Evolutionary conservation across 2,888 invertebrate genomes (phyloP).

Genomic region (Dendrolimus houi): DNA sequence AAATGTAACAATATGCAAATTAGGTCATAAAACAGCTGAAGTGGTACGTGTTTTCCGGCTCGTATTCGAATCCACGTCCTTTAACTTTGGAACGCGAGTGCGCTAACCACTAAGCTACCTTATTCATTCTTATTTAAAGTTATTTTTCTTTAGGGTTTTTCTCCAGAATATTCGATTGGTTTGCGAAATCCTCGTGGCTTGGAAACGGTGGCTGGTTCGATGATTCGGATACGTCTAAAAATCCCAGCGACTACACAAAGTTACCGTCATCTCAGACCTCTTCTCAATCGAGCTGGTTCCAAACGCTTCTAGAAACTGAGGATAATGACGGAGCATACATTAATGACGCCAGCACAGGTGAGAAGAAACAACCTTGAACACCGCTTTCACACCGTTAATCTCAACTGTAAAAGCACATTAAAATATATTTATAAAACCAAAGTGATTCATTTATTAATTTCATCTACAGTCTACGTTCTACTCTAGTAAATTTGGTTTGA

Average conservation of each 20-base stretch:
- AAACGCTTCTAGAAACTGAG: constrained; percentile 52
- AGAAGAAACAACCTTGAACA: constrained; percentile 3
- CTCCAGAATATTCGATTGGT: constrained; percentile 51
- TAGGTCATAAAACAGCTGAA: too few species aligned
- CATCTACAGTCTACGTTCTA: constrained; percentile 5
- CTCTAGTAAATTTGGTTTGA: constrained; percentile 3
- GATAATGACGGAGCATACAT: constrained; percentile 46
- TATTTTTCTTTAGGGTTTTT: constrained; percentile 39
- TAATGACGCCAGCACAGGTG: constrained; percentile 21
- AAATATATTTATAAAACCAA: background rate
- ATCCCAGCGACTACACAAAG: constrained; percentile 39
- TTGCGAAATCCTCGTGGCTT: constrained; percentile 62
- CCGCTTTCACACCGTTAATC: background rate
- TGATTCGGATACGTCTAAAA: constrained; percentile 22
- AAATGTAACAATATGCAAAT: too few species aligned
- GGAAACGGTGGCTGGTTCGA: constrained; percentile 61
- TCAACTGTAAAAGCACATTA: background rate
- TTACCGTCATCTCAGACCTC: constrained; percentile 34
- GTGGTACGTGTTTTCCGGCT: too few species aligned
- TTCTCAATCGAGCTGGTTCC: constrained; percentile 54
- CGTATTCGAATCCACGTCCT: too few species aligned
- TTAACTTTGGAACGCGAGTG: too few species aligned
- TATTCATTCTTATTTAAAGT: too few species aligned
- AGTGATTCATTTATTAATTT: constrained; percentile 3
- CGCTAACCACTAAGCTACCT: too few species aligned